Conservation (phyloP, 2,888 invertebrate genomes). For the Epiblema foenella region DNA sequence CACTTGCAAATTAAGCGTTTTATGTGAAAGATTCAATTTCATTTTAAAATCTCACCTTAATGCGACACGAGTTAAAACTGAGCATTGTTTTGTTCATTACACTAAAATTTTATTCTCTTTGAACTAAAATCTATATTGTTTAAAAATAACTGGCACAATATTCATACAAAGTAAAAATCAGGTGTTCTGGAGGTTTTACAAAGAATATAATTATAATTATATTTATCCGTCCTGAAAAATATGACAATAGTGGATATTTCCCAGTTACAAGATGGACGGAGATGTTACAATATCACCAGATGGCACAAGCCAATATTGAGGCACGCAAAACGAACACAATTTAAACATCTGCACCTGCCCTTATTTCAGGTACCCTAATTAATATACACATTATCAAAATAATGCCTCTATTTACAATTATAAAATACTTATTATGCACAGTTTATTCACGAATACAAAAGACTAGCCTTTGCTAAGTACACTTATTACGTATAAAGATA, state of each 20-base stretch:
- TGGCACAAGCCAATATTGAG: slow-evolving; percentile 39
- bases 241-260: background rate
- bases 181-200: background rate
- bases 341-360: slow-evolving; percentile 9
- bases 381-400: slow-evolving; percentile 53
- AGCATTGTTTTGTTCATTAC: slow-evolving; percentile 64
- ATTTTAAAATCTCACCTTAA: slow-evolving; percentile 7
- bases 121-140: slow-evolving; percentile 45
- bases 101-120: slow-evolving; percentile 44
- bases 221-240: background rate
- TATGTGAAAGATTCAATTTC: background rate
- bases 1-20: background rate
- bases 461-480: slow-evolving; percentile 82
- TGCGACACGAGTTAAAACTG: slow-evolving; percentile 55
- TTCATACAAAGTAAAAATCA: slow-evolving; percentile 61
- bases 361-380: slow-evolving; percentile 27
- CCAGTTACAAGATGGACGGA: slow-evolving; percentile 18
- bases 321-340: slow-evolving; percentile 13
- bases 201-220: too few relatives aligned
- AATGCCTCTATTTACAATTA: slow-evolving; percentile 71
- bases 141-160: slow-evolving; percentile 78
- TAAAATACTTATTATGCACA: slow-evolving; percentile 73
- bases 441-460: slow-evolving; percentile 66
- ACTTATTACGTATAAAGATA: slow-evolving; percentile 56
- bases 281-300: slow-evolving; percentile 25